These are phyloP conservation scores for Enteromius unitaeniatus DNA, from an alignment of 2,797 vertebrate species.

Conservation along the genomic window DNA sequence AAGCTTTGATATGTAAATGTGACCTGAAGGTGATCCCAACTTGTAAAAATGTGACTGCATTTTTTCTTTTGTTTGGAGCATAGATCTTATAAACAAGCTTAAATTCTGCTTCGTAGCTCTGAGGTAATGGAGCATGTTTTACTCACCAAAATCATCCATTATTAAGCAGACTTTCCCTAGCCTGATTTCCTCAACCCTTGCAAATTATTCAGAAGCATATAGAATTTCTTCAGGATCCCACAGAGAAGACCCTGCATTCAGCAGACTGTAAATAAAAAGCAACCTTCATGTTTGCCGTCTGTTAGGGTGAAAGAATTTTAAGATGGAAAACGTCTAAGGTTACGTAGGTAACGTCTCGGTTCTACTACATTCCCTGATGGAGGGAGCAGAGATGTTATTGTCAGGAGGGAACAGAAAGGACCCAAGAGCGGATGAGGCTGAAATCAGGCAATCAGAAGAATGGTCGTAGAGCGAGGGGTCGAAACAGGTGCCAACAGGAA, in stretches of 20 bases:
- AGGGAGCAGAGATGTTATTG: no score
- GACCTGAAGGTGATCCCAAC: slow-evolving; percentile 1
- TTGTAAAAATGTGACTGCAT: background rate
- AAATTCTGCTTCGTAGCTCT: slow-evolving; percentile 32
- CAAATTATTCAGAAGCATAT: slow-evolving; percentile 62
- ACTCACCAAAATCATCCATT: slow-evolving; percentile 65
- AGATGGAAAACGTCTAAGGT: background rate
- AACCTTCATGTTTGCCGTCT: slow-evolving; percentile 6
- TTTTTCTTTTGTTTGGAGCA: slow-evolving; percentile 41
- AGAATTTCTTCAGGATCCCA: slow-evolving; percentile 43
- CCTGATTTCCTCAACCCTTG: slow-evolving; percentile 60
- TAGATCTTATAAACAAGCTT: slow-evolving; percentile 1
- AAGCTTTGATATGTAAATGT: slow-evolving; percentile 16
- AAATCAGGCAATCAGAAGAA: no score
- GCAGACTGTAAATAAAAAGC: slow-evolving; percentile 27
- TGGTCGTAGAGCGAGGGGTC: no score
- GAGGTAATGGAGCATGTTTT: slow-evolving; percentile 58
- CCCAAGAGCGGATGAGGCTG: no score
- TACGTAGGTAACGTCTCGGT: no score
- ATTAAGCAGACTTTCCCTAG: slow-evolving; percentile 70
- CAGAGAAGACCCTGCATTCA: slow-evolving; percentile 12
- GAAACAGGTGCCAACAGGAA: no score
- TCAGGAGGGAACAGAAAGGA: no score
- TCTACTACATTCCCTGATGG: no score
- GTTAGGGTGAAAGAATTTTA: background rate